These are phyloP conservation scores for Acanthiza pusilla DNA, from an alignment of 2,797 vertebrate genomes.

Conservation along the genomic window DNA sequence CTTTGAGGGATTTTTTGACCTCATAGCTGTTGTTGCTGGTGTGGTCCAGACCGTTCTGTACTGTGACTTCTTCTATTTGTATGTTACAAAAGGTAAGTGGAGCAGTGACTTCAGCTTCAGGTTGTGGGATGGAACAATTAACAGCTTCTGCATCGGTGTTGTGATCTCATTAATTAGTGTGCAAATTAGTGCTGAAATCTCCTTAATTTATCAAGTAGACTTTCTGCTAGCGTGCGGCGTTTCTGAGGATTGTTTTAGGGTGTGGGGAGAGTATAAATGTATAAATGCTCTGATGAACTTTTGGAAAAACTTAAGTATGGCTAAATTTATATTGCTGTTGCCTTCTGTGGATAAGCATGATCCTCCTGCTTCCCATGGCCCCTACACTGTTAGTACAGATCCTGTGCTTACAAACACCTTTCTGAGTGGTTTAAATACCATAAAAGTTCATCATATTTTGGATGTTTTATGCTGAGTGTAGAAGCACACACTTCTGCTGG, in stretches of 20 bases:
- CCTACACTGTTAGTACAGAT: background rate
- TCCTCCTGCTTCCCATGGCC: background rate
- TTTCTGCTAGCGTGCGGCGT: background rate
- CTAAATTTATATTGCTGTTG: background rate
- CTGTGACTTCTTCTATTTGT: conserved; percentile 99
- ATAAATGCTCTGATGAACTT: background rate
- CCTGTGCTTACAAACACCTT: background rate
- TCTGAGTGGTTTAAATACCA: background rate
- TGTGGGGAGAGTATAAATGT: background rate
- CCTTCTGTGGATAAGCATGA: background rate
- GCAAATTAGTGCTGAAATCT: background rate
- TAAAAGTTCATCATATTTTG: background rate
- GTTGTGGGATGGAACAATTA: background rate
- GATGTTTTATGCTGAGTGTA: background rate
- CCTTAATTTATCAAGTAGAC: accelerated
- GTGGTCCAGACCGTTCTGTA: conserved; percentile 97
- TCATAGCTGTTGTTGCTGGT: conserved; percentile 95
- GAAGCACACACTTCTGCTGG: background rate
- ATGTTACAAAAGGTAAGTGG: conserved; percentile 93
- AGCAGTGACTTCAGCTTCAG: background rate
- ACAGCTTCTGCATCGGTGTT: accelerated
- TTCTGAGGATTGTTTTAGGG: background rate
- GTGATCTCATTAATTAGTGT: background rate
- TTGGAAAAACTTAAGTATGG: background rate
- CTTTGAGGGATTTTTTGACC: conserved; percentile 96